phyloP scores from a whole-genome alignment of 2,888 invertebrate genomes.

The Tenodera sinensis region DNA sequence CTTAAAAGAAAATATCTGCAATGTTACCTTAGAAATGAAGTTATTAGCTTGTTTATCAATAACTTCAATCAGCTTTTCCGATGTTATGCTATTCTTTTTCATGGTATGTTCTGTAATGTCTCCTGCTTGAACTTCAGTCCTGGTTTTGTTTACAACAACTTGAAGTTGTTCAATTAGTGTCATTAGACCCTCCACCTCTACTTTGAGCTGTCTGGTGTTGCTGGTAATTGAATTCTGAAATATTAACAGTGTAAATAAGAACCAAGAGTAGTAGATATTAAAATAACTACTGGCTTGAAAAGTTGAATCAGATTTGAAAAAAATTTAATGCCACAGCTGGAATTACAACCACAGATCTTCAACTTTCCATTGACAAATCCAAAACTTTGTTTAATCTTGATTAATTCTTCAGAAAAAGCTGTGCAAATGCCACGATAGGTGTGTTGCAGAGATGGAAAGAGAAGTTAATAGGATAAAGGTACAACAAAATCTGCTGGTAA shows the following conservation, averaged over 20 bases:
- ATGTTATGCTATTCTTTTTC: background rate
- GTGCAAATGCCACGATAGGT: no score
- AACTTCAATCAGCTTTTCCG: background rate
- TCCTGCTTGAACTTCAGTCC: background rate
- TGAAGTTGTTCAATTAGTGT: background rate
- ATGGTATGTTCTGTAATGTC: background rate
- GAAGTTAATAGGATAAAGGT: no score
- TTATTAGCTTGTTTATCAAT: constrained; percentile 18
- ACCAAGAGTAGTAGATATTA: no score
- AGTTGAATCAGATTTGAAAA: no score
- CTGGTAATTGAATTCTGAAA: background rate
- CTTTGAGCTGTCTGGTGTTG: background rate
- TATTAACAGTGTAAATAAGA: background rate
- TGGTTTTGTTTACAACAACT: background rate
- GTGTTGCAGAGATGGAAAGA: no score
- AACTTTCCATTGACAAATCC: no score
- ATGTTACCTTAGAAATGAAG: constrained; percentile 10
- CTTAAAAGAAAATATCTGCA: background rate
- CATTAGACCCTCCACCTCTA: background rate
- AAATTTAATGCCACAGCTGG: no score
- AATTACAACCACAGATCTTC: no score
- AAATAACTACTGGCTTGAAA: no score
- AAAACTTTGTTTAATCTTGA: no score
- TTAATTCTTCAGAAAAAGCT: no score
- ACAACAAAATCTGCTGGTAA: no score